These are phyloP conservation scores for Wasmannia auropunctata DNA, from an alignment of 1,140 invertebrate species.

Conservation along the genomic window DNA sequence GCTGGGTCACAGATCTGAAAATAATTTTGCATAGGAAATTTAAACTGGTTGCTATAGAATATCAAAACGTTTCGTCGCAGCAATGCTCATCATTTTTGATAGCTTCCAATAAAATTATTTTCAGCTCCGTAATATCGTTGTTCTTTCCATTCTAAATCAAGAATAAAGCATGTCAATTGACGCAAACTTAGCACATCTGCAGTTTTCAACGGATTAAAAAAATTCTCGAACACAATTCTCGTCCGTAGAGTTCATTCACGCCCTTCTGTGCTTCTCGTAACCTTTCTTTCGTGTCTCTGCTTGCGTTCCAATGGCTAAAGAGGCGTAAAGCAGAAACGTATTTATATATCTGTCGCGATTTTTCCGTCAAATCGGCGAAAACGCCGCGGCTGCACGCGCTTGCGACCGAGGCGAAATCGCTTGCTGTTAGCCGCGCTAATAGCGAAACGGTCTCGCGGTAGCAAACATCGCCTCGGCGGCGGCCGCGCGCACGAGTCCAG, in stretches of 20 bases:
- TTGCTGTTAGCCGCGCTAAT: slow-evolving; percentile 12
- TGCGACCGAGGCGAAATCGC: slow-evolving; percentile 17
- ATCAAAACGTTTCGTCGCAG: too few species aligned
- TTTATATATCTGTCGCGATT: background rate
- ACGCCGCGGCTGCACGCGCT: background rate
- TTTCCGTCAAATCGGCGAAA: slow-evolving; percentile 6
- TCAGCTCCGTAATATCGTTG: too few species aligned
- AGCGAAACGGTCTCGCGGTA: slow-evolving; percentile 54
- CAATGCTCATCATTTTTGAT: too few species aligned
- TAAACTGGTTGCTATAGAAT: too few species aligned
- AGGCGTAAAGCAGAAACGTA: background rate
- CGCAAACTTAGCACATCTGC: too few species aligned
- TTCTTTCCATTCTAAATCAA: too few species aligned
- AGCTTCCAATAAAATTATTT: too few species aligned
- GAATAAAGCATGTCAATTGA: too few species aligned
- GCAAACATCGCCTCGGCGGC: slow-evolving; percentile 63
- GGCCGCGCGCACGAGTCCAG: slow-evolving; percentile 50
- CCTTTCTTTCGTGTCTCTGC: background rate
- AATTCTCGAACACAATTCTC: too few species aligned
- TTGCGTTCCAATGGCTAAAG: background rate
- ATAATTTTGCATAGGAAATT: too few species aligned
- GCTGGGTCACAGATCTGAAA: too few species aligned
- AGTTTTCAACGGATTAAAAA: too few species aligned
- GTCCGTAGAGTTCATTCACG: background rate
- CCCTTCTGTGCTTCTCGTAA: background rate